These are phyloP conservation scores for Drosophila mauritiana DNA, from an alignment of 1,140 invertebrate genomes.

Conservation along the genomic window DNA sequence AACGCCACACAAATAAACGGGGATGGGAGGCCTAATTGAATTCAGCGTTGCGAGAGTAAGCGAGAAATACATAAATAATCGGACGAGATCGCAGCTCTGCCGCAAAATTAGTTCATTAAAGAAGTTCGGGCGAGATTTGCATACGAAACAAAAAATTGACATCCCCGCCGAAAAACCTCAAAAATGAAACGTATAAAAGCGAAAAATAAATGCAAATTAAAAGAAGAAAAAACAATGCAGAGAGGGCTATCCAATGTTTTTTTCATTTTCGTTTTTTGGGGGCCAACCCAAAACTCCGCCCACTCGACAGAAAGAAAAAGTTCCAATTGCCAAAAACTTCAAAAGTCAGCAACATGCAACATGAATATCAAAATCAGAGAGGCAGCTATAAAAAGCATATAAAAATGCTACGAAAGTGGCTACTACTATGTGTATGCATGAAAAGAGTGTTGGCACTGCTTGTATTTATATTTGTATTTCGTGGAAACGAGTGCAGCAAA, in stretches of 20 bases:
- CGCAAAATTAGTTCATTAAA: slow-evolving; percentile 78
- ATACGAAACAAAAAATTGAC: slow-evolving; percentile 37
- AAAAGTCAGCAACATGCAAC: slow-evolving; percentile 81
- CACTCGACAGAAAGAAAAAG: slow-evolving; percentile 38
- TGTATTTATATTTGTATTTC: slow-evolving; percentile 71
- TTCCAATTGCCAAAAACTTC: slow-evolving; percentile 74
- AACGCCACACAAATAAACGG: slow-evolving; percentile 65
- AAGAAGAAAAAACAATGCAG: slow-evolving; percentile 75
- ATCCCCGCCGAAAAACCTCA: slow-evolving; percentile 1
- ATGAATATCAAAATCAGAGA: slow-evolving; percentile 75
- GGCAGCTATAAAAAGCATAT: slow-evolving; percentile 47
- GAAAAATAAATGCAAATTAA: slow-evolving; percentile 58
- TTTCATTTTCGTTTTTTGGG: slow-evolving; percentile 10
- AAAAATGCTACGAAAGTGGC: slow-evolving; percentile 13
- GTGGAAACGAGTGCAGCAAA: slow-evolving; percentile 72
- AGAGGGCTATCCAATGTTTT: slow-evolving; percentile 51
- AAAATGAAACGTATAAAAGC: slow-evolving; percentile 46
- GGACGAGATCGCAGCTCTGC: slow-evolving; percentile 20
- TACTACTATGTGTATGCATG: slow-evolving; percentile 21
- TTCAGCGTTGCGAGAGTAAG: slow-evolving; percentile 52
- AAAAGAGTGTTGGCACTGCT: slow-evolving; percentile 18
- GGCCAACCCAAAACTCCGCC: background rate
- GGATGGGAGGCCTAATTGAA: slow-evolving; percentile 67
- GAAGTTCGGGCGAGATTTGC: slow-evolving; percentile 66
- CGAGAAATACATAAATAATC: slow-evolving; percentile 55